Percentiles rank a stretch among this genome's conserved stretches.
Evolutionary conservation across 35 echinoderm and acorn worm genomes (phyloP).

Genomic region (Ophiothrix spiculata): DNA sequence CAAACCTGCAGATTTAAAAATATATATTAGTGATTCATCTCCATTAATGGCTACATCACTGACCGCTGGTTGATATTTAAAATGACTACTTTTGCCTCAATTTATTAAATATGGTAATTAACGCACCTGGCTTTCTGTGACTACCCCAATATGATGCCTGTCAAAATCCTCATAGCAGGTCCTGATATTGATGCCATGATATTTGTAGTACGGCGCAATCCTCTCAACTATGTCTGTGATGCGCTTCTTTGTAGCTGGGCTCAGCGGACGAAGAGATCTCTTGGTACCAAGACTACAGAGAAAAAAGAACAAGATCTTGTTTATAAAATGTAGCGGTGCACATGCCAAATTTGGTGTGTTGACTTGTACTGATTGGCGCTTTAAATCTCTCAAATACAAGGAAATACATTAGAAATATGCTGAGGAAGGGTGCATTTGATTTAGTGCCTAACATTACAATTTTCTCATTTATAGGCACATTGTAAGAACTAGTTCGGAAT

Average conservation of each 20-base stretch:
- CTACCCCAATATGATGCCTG: constrained; percentile 87
- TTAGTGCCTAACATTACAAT: too few species aligned
- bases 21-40: too few species aligned
- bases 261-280: constrained; percentile 79
- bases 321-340: background rate
- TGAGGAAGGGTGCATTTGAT: too few species aligned
- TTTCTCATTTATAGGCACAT: too few species aligned
- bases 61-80: too few species aligned
- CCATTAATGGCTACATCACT: too few species aligned
- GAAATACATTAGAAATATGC: too few species aligned
- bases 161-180: constrained; percentile 94
- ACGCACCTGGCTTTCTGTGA: constrained; percentile 87
- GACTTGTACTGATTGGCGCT: too few species aligned
- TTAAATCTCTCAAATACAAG: too few species aligned
- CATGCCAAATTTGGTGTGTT: too few species aligned
- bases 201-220: constrained; percentile 92
- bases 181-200: constrained; percentile 86
- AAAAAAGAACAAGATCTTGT: constrained; percentile 7
- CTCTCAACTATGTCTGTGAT: constrained; percentile 42
- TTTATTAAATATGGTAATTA: background rate
- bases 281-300: constrained; percentile 65
- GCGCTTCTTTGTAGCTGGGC: constrained; percentile 53
- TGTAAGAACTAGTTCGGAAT: too few species aligned
- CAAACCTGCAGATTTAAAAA: too few species aligned
- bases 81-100: background rate